Evolutionary conservation across 1,140 invertebrate genomes (phyloP).

Genomic region (Drosophila obscura): DNA sequence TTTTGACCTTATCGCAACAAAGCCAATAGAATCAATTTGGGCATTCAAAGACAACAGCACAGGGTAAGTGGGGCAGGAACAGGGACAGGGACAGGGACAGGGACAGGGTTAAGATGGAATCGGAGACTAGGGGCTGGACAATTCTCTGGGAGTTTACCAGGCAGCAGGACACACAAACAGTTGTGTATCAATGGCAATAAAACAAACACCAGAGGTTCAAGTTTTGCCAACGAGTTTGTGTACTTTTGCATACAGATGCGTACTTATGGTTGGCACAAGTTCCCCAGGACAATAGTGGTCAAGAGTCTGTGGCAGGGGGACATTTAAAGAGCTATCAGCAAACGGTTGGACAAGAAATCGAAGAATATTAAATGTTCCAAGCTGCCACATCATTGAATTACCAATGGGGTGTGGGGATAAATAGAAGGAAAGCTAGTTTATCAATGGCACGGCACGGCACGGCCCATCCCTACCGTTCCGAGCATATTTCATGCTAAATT

Average conservation of each 20-base stretch:
- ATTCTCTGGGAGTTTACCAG: constrained; percentile 11
- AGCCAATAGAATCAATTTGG: constrained; percentile 78
- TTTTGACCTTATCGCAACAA: constrained; percentile 78
- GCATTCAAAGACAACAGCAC: constrained; percentile 36
- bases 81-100: not conserved
- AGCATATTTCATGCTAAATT: constrained; percentile 75
- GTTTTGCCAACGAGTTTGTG: constrained; percentile 39
- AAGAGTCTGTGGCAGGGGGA: not conserved
- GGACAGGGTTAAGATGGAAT: constrained; percentile 6
- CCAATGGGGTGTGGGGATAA: constrained; percentile 19
- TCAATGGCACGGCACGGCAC: constrained; percentile 12
- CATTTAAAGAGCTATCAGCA: not conserved
- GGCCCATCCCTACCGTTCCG: constrained; percentile 5
- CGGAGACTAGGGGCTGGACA: not conserved
- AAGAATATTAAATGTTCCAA: constrained; percentile 9
- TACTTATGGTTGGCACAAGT: constrained; percentile 1
- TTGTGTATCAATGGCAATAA: constrained; percentile 64
- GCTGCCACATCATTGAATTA: constrained; percentile 44
- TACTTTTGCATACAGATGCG: constrained; percentile 26
- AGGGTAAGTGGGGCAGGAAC: not conserved
- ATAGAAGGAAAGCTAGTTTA: constrained; percentile 42
- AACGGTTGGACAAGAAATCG: constrained; percentile 1
- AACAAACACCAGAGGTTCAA: constrained; percentile 66
- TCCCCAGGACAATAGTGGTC: constrained; percentile 4
- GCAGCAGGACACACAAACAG: constrained; percentile 22